Evolutionary conservation across 2,888 invertebrate genomes (phyloP), one percentile per base, ranked within the genome.

Genomic region (Dryobota labecula): DNA sequence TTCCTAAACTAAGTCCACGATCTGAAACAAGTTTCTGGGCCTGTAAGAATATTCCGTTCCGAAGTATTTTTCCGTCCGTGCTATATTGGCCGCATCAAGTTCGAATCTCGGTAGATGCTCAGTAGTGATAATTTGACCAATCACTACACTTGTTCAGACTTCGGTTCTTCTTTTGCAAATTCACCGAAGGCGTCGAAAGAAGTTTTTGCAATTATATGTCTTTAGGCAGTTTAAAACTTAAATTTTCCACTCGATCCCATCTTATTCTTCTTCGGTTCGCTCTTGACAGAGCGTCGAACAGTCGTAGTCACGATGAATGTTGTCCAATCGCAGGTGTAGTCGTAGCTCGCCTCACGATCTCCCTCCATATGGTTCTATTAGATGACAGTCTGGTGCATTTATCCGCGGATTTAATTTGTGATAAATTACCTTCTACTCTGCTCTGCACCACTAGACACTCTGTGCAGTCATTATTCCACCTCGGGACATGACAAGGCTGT

Each of bases 81-180:
- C 82, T 80, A 69, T 86, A 91, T 91, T 91, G 80, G 89, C 91
- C 36, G 75, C 49, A 73, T 82, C 83, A 65, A 38, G 30, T 51
- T 47, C 58, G 38, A 53, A 5, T 63, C 71, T 54, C 68, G 30
- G 47, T 33, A 63, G 77, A 78, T 67, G 53, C 77, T 43, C 76
- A 63, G 60, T 74, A 78, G 72, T 67, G 60, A 80, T 91, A 88
- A 92, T 92, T 92, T 91, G 87, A 91, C 92, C 90, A 92, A 92
- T 92, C 87, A 88, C 63, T 53, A 41, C 65, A 61, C 69, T 73
- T 45, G 20, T 54, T 70, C 43, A 60, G 41, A 67, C 60, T 61
- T 60, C 18, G 47, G 61, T 65, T 8, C 24, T 77, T 72, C 72
- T 75, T 75, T 73, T 61, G 45, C 45, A 57, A 69, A 72, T 70